These are phyloP conservation scores for Anolis sagrei DNA, from an alignment of 2,113 vertebrate genomes.

Conservation along the genomic window DNA sequence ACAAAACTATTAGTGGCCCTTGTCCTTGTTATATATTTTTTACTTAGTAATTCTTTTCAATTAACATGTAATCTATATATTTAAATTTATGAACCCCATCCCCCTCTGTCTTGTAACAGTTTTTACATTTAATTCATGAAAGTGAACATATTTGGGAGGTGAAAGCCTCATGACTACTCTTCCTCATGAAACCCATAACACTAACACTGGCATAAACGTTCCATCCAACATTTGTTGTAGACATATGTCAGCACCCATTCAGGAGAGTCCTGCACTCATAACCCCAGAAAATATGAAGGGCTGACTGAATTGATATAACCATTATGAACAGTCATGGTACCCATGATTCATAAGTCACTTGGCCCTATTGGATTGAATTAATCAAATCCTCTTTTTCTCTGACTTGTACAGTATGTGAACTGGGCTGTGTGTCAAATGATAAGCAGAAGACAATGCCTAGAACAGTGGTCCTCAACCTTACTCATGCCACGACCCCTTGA, in stretches of 20 bases:
- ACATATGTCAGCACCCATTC: no score
- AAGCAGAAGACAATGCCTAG: background rate
- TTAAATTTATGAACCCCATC: no score
- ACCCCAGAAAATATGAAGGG: no score
- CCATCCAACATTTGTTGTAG: background rate
- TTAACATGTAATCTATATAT: no score
- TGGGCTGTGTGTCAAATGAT: background rate
- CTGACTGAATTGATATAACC: background rate
- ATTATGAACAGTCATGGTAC: background rate
- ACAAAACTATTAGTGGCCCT: no score
- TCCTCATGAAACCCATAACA: slow-evolving; percentile 12
- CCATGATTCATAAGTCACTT: background rate
- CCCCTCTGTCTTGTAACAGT: background rate
- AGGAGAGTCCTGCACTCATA: no score
- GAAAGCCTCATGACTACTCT: slow-evolving; percentile 1
- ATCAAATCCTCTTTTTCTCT: background rate
- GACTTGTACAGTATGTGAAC: background rate
- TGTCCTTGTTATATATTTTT: no score
- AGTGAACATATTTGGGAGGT: background rate
- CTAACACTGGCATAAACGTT: no score
- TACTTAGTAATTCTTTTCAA: no score
- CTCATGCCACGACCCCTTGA: no score
- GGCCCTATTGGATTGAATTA: background rate
- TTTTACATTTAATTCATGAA: background rate
- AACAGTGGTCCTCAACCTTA: no score